These are phyloP conservation scores for Coilia nasus DNA, from an alignment of 2,797 vertebrate genomes.

Conservation along the genomic window DNA sequence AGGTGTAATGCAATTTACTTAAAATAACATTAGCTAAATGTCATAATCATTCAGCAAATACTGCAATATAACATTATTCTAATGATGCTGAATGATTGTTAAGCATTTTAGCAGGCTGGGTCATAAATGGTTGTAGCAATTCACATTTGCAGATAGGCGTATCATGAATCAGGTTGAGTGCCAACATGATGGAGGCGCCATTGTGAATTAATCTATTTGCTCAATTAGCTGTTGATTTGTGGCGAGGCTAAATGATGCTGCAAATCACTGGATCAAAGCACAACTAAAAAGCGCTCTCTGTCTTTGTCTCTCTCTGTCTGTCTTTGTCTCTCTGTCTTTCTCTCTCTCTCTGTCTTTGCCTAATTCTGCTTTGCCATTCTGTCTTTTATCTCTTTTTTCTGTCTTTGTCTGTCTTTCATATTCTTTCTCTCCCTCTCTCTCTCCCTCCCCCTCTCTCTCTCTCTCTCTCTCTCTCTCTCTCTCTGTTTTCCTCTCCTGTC, in stretches of 20 bases:
- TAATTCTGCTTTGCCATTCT: no score
- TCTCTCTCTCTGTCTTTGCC: background rate
- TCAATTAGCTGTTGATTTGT: constrained; percentile 8
- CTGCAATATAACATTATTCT: background rate
- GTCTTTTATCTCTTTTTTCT: no score
- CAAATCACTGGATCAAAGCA: background rate
- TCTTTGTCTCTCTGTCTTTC: background rate
- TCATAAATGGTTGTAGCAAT: constrained; percentile 9
- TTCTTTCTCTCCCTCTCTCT: no score
- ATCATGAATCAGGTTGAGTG: background rate
- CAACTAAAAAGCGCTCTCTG: background rate
- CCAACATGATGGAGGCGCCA: background rate
- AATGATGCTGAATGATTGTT: background rate
- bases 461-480: no score
- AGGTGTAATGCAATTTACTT: background rate
- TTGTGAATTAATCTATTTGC: constrained; percentile 12
- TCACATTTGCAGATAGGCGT: background rate
- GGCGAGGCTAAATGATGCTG: background rate
- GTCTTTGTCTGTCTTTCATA: no score
- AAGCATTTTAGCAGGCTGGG: background rate
- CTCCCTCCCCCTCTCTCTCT: no score
- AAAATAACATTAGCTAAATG: background rate
- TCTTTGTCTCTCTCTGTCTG: background rate
- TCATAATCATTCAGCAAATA: background rate
- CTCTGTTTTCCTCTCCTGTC: background rate